A percentile compares a stretch with the other conserved stretches of the same genome.
Conservation (phyloP, 2,113 vertebrate genomes). For the Otolemur garnettii region DNA sequence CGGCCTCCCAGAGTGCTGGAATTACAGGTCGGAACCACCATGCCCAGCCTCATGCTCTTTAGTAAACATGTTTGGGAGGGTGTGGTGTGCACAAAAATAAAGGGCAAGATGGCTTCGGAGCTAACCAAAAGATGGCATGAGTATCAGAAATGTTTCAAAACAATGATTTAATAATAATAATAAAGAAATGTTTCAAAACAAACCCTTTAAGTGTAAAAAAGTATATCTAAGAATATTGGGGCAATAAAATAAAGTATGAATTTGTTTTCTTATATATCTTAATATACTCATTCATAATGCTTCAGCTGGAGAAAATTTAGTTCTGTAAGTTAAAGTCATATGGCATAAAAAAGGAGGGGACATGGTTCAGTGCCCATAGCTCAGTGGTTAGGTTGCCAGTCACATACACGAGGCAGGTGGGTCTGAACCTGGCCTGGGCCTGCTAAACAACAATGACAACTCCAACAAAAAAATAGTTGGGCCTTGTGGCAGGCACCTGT, state of each 20-base stretch:
- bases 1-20: no score
- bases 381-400: no score
- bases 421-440: no score
- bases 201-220: neutral
- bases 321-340: neutral
- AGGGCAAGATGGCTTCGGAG: neutral
- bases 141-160: neutral
- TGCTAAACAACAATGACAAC: no score
- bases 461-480: no score
- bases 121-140: neutral
- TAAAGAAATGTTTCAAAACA: neutral
- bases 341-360: neutral
- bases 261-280: neutral
- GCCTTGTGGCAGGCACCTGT: no score
- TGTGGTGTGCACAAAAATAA: neutral
- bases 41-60: neutral
- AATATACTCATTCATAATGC: neutral
- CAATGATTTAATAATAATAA: no score
- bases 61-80: neutral
- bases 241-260: neutral
- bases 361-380: no score
- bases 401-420: no score
- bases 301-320: neutral
- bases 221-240: neutral
- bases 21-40: no score